Evolutionary conservation across 2,797 vertebrate species (phyloP).

Genomic region (Vultur gryphus): DNA sequence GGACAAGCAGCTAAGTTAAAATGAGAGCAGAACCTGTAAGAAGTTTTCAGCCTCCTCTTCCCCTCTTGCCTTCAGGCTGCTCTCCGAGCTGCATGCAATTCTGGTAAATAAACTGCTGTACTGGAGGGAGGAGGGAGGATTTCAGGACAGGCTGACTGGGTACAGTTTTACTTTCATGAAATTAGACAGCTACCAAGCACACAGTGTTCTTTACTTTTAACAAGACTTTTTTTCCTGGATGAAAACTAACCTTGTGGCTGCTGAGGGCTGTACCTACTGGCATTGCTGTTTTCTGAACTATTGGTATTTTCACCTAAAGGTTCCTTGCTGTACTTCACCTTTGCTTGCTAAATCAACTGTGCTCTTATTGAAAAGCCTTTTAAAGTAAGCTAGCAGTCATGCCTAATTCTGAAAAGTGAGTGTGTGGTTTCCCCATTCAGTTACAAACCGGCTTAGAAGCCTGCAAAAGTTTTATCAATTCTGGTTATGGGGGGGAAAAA

Average conservation of each 20-base stretch:
- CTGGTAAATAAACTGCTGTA: not conserved
- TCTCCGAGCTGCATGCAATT: not conserved
- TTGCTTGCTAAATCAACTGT: not conserved
- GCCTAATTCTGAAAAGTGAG: not conserved
- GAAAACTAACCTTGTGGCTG: not conserved
- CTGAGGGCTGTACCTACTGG: not conserved
- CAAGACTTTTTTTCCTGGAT: not conserved
- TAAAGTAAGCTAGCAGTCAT: not conserved
- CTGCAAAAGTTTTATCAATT: not conserved
- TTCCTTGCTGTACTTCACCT: not conserved
- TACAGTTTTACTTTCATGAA: not conserved
- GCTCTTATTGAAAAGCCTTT: not conserved
- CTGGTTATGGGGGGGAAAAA: not conserved
- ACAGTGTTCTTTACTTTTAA: not conserved
- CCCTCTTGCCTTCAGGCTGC: not conserved
- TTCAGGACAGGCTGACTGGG: not conserved
- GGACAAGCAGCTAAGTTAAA: not conserved
- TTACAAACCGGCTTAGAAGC: not conserved
- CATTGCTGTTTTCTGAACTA: not conserved
- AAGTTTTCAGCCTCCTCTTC: not conserved
- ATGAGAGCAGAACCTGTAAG: not conserved
- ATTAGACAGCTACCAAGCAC: not conserved
- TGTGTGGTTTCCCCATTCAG: not conserved
- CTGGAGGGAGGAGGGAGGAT: not conserved
- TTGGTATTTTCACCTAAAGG: not conserved